Conservation (phyloP, 2,888 invertebrate species). For the Nomada goodeniana region DNA sequence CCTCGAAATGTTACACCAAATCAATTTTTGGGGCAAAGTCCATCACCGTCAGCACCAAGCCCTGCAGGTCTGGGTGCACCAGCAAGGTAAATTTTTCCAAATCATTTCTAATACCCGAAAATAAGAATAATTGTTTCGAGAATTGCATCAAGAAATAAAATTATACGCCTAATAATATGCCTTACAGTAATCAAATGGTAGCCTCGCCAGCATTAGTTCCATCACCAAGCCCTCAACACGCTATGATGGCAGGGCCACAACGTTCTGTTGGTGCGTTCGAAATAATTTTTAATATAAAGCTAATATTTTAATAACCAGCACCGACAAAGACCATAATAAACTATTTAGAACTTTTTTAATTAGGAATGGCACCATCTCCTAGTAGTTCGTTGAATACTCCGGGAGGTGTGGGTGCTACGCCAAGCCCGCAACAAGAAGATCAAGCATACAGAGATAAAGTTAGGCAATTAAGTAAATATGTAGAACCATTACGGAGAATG, state of each 20-base stretch:
- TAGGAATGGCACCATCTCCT: slow-evolving; percentile 91
- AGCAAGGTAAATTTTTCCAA: slow-evolving; percentile 70
- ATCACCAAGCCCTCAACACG: slow-evolving; percentile 89
- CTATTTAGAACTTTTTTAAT: slow-evolving; percentile 7
- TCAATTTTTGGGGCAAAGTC: slow-evolving; percentile 92
- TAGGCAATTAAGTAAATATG: slow-evolving; percentile 96
- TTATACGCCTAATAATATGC: slow-evolving; percentile 18
- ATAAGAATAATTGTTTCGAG: background rate
- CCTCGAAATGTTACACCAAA: slow-evolving; percentile 89
- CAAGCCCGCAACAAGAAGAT: slow-evolving; percentile 92
- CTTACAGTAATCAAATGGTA: slow-evolving; percentile 87
- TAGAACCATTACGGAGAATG: slow-evolving; percentile 96
- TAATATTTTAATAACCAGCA: background rate
- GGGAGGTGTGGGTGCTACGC: slow-evolving; percentile 85
- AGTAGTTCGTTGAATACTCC: slow-evolving; percentile 94
- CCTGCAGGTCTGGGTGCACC: slow-evolving; percentile 88
- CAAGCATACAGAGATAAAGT: slow-evolving; percentile 97
- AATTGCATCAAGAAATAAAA: slow-evolving; percentile 5
- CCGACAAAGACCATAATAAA: background rate
- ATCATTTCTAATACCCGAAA: background rate
- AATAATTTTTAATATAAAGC: slow-evolving; percentile 15
- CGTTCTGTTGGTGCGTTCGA: slow-evolving; percentile 86
- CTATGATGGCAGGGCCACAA: slow-evolving; percentile 87
- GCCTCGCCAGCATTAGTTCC: slow-evolving; percentile 89
- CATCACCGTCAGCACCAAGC: slow-evolving; percentile 91